Evolutionary conservation across 2,888 invertebrate genomes (phyloP).

Genomic region (Dromius quadrimaculatus): DNA sequence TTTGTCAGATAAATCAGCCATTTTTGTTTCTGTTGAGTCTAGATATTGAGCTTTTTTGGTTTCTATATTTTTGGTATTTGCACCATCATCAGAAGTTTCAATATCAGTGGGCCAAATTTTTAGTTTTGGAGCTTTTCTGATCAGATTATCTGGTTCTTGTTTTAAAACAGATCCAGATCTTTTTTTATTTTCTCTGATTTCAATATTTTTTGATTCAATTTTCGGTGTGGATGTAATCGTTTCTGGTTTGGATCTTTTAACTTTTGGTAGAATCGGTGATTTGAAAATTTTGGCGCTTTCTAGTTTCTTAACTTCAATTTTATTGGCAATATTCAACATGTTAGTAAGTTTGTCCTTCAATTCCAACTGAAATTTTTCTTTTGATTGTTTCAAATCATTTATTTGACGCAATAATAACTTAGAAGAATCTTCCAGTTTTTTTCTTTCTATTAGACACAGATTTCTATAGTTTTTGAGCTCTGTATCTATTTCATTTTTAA

Average conservation of each 20-base stretch:
- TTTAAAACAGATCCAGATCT: no score
- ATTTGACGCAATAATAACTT: background rate
- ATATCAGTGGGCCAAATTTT: background rate
- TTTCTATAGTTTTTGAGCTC: background rate
- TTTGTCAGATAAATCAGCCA: no score
- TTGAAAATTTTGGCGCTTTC: background rate
- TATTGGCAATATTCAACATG: background rate
- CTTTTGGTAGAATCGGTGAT: background rate
- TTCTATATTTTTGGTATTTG: no score
- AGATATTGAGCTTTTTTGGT: no score
- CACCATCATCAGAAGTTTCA: conserved; percentile 1
- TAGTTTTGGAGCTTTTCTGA: background rate
- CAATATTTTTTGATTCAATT: no score
- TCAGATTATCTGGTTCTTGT: background rate
- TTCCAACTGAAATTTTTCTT: background rate
- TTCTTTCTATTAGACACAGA: background rate
- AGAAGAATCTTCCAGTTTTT: background rate
- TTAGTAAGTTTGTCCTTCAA: background rate
- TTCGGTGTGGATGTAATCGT: background rate
- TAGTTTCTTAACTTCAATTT: background rate
- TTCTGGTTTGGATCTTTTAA: background rate
- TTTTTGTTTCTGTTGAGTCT: no score
- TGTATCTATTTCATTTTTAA: background rate
- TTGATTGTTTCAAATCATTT: background rate
- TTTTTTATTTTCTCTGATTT: no score